These are phyloP conservation scores for human DNA, from an alignment of 2,113 vertebrate species.

Conservation along the genomic window GRCh38 chrX:116902001-116902500, in stretches of 20 bases:
- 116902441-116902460: background rate
- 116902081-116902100: background rate
- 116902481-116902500: background rate
- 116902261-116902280: background rate
- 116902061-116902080: background rate
- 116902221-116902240: background rate
- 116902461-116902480: background rate
- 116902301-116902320: background rate
- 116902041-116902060: background rate
- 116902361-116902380: background rate
- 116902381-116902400: background rate
- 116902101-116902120: background rate
- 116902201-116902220: background rate
- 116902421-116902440: background rate
- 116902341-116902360: background rate
- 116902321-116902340: background rate
- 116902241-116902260: background rate
- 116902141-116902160: background rate
- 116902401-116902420: background rate
- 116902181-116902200: background rate
- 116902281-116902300: background rate
- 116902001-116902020: background rate
- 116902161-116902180: background rate
- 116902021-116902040: background rate
- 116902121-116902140: background rate